Conservation (phyloP, 2,797 vertebrate genomes). For the Astyanax mexicanus region DNA sequence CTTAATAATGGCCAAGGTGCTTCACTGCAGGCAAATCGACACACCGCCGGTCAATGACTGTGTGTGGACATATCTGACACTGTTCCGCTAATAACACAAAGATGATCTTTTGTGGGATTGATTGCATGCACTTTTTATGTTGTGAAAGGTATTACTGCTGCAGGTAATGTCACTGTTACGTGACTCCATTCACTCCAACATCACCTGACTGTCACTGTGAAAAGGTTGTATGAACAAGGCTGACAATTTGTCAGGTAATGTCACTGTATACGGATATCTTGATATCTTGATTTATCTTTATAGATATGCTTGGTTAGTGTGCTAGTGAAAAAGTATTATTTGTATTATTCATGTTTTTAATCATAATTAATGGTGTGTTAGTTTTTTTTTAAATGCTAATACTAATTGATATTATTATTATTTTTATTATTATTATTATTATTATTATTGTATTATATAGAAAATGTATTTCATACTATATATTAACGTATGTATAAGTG, state of each 20-base stretch:
- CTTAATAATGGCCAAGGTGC: slow-evolving; percentile 33
- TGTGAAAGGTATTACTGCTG: slow-evolving; percentile 10
- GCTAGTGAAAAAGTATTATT: no score
- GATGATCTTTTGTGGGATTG: slow-evolving; percentile 4
- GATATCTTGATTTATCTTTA: slow-evolving; percentile 18
- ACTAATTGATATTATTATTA: not conserved
- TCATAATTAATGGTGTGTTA: no score
- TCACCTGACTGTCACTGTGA: slow-evolving; percentile 5
- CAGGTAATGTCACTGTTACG: not conserved
- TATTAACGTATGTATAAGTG: no score
- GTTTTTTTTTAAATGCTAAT: no score
- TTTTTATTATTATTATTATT: slow-evolving; percentile 3
- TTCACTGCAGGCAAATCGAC: slow-evolving; percentile 1
- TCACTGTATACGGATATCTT: slow-evolving; percentile 12
- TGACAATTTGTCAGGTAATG: slow-evolving; percentile 10
- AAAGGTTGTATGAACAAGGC: not conserved
- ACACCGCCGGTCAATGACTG: slow-evolving; percentile 30
- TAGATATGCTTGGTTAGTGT: not conserved
- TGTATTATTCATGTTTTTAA: no score
- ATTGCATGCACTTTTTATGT: slow-evolving; percentile 27
- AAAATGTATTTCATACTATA: no score
- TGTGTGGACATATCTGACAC: slow-evolving; percentile 15
- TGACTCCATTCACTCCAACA: slow-evolving; percentile 11
- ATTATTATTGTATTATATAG: not conserved
- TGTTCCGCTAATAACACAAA: slow-evolving; percentile 13